Percentiles rank a stretch among this genome's conserved stretches.
phyloP scores from a whole-genome alignment of 2,797 vertebrate species.

The Pseudomugil tenellus region DNA sequence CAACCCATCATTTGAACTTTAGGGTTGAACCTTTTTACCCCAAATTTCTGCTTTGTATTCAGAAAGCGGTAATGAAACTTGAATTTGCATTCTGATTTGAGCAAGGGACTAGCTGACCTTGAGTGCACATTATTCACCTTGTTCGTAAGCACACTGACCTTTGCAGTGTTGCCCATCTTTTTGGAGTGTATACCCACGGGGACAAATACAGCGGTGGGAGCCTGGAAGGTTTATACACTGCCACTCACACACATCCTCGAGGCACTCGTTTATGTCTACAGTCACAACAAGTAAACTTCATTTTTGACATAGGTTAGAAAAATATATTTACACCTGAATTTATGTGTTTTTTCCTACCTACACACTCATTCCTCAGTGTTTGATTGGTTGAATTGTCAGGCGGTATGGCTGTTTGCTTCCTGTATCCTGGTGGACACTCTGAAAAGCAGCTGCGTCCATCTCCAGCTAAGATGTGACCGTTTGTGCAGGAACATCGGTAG shows the following conservation, averaged over 20 bases:
- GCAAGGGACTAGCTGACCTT: not conserved
- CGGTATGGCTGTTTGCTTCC: conserved; percentile 22
- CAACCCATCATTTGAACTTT: not conserved
- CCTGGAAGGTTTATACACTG: conserved; percentile 76
- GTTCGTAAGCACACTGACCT: conserved; percentile 48
- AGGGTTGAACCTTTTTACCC: not conserved
- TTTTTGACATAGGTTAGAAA: not conserved
- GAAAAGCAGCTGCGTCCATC: conserved; percentile 64
- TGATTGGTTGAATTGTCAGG: conserved; percentile 28
- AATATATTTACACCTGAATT: not conserved
- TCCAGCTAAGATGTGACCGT: conserved; percentile 54
- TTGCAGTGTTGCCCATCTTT: conserved; percentile 59
- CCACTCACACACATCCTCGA: conserved; percentile 65
- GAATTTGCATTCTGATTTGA: not conserved
- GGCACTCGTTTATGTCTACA: conserved; percentile 77
- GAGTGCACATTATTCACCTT: no score
- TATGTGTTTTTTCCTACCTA: conserved; percentile 43
- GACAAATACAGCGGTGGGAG: conserved; percentile 73
- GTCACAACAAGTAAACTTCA: conserved; percentile 1
- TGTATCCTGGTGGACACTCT: conserved; percentile 66
- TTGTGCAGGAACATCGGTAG: conserved; percentile 64
- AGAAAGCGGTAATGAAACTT: not conserved
- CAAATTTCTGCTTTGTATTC: not conserved
- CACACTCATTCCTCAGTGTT: conserved; percentile 37
- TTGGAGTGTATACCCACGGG: conserved; percentile 64